Conservation (phyloP, 2,797 vertebrate genomes). For the Poeciliopsis presidionis region DNA sequence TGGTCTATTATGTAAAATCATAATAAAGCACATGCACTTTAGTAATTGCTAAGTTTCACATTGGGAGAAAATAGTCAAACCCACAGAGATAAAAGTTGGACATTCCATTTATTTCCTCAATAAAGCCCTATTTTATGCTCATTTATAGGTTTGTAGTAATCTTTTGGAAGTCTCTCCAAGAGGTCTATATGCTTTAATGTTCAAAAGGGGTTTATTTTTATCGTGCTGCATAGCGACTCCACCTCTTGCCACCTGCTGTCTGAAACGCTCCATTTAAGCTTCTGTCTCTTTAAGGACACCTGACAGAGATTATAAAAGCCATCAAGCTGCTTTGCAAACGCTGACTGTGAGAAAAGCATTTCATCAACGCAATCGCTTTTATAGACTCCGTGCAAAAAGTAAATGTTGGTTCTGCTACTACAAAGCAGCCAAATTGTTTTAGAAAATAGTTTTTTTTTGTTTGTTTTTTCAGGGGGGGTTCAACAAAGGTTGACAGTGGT, state of each 20-base stretch:
- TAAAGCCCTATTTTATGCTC: neutral
- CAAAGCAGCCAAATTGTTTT: slow-evolving; percentile 33
- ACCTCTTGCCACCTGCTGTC: slow-evolving; percentile 14
- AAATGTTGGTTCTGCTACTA: slow-evolving; percentile 11
- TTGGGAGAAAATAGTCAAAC: neutral
- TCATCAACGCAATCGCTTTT: slow-evolving; percentile 16
- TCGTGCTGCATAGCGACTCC: neutral
- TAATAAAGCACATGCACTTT: neutral
- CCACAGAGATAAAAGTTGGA: neutral
- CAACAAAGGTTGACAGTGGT: slow-evolving; percentile 10
- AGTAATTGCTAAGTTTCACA: neutral
- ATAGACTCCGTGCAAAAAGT: neutral
- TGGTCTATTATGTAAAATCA: neutral
- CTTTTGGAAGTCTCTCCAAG: neutral
- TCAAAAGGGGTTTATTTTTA: slow-evolving; percentile 7
- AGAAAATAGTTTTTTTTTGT: neutral
- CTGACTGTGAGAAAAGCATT: slow-evolving; percentile 28
- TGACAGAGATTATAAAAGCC: slow-evolving; percentile 61
- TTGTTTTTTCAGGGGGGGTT: slow-evolving; percentile 4
- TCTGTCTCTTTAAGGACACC: slow-evolving; percentile 36
- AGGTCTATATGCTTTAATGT: slow-evolving; percentile 18
- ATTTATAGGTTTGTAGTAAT: neutral
- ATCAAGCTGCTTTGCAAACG: slow-evolving; percentile 43
- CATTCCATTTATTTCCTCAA: neutral
- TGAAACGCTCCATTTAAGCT: slow-evolving; percentile 10